Conservation (phyloP, 2,797 vertebrate species). For the Octomys mimax region DNA sequence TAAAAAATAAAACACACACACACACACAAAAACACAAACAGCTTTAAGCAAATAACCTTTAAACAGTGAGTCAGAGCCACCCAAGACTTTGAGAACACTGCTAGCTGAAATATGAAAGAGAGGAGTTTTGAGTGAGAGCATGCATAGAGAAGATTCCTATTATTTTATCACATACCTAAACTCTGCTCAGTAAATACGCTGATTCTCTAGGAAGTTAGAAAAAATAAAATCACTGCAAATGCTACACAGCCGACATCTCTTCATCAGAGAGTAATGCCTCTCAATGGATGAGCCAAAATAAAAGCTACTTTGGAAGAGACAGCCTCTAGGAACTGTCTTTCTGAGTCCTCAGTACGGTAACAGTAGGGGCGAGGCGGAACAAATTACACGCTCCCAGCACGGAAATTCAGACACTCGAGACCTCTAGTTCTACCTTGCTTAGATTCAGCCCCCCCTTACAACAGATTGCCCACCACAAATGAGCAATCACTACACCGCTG, state of each 20-base stretch:
- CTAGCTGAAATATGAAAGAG: not conserved
- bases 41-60: not conserved
- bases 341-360: not conserved
- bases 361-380: not conserved
- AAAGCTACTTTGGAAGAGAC: not conserved
- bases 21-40: not conserved
- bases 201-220: not conserved
- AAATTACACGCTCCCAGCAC: not conserved
- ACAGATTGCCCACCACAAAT: not conserved
- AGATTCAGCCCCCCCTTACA: not conserved
- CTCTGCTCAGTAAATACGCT: not conserved
- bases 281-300: not conserved
- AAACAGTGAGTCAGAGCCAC: not conserved
- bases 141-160: not conserved
- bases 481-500: not conserved
- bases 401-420: not conserved
- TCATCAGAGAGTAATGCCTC: not conserved
- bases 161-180: not conserved
- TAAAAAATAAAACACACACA: no score
- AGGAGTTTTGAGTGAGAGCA: not conserved
- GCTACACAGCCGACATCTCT: not conserved
- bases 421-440: not conserved
- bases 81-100: not conserved
- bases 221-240: not conserved
- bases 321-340: not conserved